A percentile compares a stretch with the other conserved stretches of the same genome.
Conservation (phyloP, 1,140 invertebrate species). For the Drosophila funebris region DNA sequence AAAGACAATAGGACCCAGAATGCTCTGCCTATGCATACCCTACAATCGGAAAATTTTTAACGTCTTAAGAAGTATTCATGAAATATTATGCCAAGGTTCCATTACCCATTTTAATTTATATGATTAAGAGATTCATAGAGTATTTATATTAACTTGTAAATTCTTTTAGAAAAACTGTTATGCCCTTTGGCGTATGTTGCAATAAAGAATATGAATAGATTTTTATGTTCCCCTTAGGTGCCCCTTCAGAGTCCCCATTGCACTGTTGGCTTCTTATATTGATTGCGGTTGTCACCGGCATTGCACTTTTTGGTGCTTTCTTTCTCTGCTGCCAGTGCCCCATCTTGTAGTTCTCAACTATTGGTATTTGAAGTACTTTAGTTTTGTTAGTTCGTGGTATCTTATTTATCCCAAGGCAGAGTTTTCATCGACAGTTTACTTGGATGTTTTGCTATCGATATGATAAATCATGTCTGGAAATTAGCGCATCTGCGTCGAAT, state of each 20-base stretch:
- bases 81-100: too few species aligned
- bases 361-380: conserved; percentile 62
- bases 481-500: conserved; percentile 63
- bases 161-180: not conserved
- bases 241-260: not conserved
- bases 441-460: conserved; percentile 51
- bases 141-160: not conserved
- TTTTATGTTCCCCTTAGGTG: conserved; percentile 27
- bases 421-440: conserved; percentile 30
- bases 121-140: not conserved
- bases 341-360: conserved; percentile 27
- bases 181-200: not conserved
- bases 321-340: not conserved
- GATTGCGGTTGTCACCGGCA: conserved; percentile 72
- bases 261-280: conserved; percentile 52
- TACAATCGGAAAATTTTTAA: not conserved
- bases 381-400: conserved; percentile 62
- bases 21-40: not conserved
- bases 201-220: conserved; percentile 17
- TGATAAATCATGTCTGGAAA: conserved; percentile 39
- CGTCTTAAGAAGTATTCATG: too few species aligned
- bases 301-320: conserved; percentile 24
- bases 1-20: not conserved
- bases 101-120: not conserved
- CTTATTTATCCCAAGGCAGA: conserved; percentile 54